Percentiles rank a stretch among this genome's conserved stretches.
These are phyloP conservation scores for Salvelinus sp. DNA, from an alignment of 2,113 vertebrate species.

Conservation along the genomic window DNA sequence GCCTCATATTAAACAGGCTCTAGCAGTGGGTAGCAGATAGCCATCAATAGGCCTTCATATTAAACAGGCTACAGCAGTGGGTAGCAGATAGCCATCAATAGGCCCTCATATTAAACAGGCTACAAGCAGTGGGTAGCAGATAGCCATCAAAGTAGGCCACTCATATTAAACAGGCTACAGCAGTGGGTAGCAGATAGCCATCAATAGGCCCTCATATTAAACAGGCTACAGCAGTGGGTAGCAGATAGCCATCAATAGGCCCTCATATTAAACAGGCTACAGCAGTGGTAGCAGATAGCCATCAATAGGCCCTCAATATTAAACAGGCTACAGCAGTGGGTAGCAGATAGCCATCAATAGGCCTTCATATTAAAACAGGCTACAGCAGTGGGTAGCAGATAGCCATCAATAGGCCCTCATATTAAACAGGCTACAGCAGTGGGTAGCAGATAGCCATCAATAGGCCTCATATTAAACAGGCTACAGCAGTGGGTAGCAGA, in stretches of 20 bases:
- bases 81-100: conserved; percentile 1
- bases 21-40: neutral
- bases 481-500: neutral
- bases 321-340: too few species aligned
- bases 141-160: neutral
- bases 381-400: neutral
- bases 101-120: neutral
- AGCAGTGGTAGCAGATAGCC: neutral
- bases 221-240: too few species aligned
- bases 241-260: neutral
- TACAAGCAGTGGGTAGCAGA: neutral
- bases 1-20: neutral
- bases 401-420: neutral
- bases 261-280: neutral
- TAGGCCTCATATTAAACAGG: neutral
- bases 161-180: neutral
- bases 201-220: neutral
- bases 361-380: neutral
- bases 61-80: too few species aligned
- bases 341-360: neutral
- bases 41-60: neutral
- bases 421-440: too few species aligned
- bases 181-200: neutral
- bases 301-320: neutral
- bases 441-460: neutral